These are phyloP conservation scores for Epinotia nisella DNA, from an alignment of 2,888 invertebrate species.

Conservation along the genomic window DNA sequence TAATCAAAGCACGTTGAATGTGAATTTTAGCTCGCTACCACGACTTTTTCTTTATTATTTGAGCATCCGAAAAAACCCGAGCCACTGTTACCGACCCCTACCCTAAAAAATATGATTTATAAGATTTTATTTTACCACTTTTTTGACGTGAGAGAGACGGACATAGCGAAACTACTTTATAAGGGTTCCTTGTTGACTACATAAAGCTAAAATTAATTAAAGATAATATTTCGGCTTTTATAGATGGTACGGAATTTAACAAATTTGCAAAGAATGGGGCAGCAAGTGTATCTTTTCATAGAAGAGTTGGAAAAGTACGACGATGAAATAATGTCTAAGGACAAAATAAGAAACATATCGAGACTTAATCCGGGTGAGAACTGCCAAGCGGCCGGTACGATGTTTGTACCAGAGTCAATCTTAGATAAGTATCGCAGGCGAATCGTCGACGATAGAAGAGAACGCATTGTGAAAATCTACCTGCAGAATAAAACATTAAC, in stretches of 20 bases:
- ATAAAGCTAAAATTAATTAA: neutral
- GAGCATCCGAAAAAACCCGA: too few species aligned
- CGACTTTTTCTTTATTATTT: too few species aligned
- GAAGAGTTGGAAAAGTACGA: constrained; percentile 1
- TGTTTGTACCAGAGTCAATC: neutral
- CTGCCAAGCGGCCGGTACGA: constrained; percentile 16
- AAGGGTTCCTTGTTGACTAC: neutral
- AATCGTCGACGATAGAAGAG: neutral
- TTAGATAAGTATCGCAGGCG: neutral
- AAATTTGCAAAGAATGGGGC: constrained; percentile 8
- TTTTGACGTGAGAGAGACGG: too few species aligned
- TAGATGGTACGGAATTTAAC: constrained; percentile 16
- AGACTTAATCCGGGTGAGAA: neutral
- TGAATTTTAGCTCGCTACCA: too few species aligned
- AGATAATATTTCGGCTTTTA: neutral
- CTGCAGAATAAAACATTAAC: neutral
- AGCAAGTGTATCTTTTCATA: constrained; percentile 9
- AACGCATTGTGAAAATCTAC: constrained; percentile 9
- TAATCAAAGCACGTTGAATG: too few species aligned
- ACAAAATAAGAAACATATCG: neutral
- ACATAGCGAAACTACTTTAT: too few species aligned
- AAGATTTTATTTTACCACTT: too few species aligned
- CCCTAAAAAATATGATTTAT: too few species aligned
- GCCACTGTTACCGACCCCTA: too few species aligned
- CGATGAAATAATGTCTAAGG: neutral